Conservation (phyloP, 1,140 invertebrate species). For the Maconellicoccus hirsutus region DNA sequence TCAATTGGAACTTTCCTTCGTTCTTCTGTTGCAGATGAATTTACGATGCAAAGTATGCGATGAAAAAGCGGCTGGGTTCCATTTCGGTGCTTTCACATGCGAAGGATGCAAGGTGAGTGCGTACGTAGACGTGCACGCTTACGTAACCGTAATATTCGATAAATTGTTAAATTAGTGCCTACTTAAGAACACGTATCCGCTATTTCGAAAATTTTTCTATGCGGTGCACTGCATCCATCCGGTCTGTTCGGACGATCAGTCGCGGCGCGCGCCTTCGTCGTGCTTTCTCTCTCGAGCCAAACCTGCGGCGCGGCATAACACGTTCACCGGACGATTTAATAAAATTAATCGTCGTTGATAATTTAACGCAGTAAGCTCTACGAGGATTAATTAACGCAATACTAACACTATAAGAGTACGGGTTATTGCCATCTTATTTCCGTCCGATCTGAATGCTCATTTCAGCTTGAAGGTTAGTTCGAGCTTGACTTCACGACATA, state of each 20-base stretch:
- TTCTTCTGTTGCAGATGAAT: constrained; percentile 70
- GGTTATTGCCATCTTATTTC: constrained; percentile 20
- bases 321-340: too few species aligned
- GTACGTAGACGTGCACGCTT: too few species aligned
- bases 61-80: constrained; percentile 74
- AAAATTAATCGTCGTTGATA: background rate
- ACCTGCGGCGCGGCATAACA: too few species aligned
- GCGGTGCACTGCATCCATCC: too few species aligned
- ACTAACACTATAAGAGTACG: background rate
- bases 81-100: constrained; percentile 82
- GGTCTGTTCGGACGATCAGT: too few species aligned
- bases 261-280: too few species aligned
- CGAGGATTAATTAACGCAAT: background rate
- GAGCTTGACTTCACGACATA: constrained; percentile 18
- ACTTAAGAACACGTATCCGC: too few species aligned
- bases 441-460: constrained; percentile 16
- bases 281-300: too few species aligned
- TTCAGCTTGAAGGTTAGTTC: constrained; percentile 13
- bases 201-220: too few species aligned
- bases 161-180: too few species aligned
- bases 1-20: too few species aligned
- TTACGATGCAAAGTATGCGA: constrained; percentile 72
- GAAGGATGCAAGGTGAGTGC: constrained; percentile 75
- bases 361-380: background rate
- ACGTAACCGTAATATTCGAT: too few species aligned